Evolutionary conservation across 2,888 invertebrate species (phyloP).

Genomic region (Dolichopus griseipennis): DNA sequence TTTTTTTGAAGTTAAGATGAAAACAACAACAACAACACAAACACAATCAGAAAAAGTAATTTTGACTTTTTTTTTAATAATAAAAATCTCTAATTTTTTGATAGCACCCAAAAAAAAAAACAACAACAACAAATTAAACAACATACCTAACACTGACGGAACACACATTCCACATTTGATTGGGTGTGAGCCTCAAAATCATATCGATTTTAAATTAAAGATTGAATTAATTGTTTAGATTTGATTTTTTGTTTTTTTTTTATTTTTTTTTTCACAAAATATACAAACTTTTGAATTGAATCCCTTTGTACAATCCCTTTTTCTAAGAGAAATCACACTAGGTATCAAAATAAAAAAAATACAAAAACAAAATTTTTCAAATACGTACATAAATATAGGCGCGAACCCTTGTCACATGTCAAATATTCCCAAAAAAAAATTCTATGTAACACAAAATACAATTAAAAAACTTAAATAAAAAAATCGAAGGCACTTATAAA

Average conservation of each 20-base stretch:
- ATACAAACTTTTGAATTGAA: too few relatives aligned
- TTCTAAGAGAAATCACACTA: neutral
- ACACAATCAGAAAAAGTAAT: too few relatives aligned
- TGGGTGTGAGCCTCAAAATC: constrained; percentile 10
- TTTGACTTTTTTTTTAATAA: neutral
- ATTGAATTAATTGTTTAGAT: neutral
- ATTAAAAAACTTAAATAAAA: neutral
- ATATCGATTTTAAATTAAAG: neutral
- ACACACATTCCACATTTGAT: neutral
- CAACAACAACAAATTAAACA: neutral
- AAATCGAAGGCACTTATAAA: neutral
- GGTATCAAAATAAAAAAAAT: neutral
- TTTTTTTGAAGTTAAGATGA: too few relatives aligned
- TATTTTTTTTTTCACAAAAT: too few relatives aligned
- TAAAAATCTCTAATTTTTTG: too few relatives aligned
- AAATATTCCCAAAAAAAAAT: neutral
- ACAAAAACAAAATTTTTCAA: neutral
- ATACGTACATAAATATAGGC: neutral
- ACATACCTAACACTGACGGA: neutral
- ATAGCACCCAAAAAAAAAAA: neutral
- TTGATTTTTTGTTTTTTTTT: neutral
- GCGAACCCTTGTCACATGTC: constrained; percentile 1
- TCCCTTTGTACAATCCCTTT: neutral
- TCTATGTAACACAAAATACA: neutral
- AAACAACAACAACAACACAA: too few relatives aligned